These are phyloP conservation scores for Pan paniscus DNA, from an alignment of 2,113 vertebrate species.

Conservation along the genomic window DNA sequence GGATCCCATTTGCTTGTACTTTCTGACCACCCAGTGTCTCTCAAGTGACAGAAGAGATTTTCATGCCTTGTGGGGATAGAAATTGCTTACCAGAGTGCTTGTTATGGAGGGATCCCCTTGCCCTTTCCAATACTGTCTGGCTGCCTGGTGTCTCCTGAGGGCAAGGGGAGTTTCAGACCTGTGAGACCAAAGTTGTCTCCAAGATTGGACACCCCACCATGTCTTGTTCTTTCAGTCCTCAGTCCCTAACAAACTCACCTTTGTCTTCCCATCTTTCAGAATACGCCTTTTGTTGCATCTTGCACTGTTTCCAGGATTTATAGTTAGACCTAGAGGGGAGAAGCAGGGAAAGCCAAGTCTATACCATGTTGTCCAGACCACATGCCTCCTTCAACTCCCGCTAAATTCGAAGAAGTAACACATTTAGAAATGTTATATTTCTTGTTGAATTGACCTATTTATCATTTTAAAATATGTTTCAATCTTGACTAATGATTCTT, in stretches of 20 bases:
- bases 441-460: background rate
- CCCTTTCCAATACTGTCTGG: too few relatives aligned
- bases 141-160: too few relatives aligned
- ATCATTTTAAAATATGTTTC: background rate
- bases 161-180: background rate
- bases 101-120: background rate
- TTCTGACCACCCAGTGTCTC: background rate
- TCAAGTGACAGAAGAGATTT: background rate
- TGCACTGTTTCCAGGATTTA: too few relatives aligned
- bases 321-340: too few relatives aligned
- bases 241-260: too few relatives aligned
- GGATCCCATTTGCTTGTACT: background rate
- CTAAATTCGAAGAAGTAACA: background rate
- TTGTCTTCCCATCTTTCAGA: too few relatives aligned
- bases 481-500: background rate
- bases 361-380: background rate
- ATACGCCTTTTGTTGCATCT: too few relatives aligned
- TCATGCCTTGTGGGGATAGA: background rate
- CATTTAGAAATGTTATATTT: background rate
- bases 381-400: background rate
- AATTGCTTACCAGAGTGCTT: background rate
- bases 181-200: background rate
- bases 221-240: too few relatives aligned
- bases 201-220: too few relatives aligned
- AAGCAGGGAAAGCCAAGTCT: too few relatives aligned